Percentiles rank a stretch among this genome's conserved stretches.
Evolutionary conservation across 2,113 vertebrate genomes (phyloP).

Genomic region (Prunella himalayana): DNA sequence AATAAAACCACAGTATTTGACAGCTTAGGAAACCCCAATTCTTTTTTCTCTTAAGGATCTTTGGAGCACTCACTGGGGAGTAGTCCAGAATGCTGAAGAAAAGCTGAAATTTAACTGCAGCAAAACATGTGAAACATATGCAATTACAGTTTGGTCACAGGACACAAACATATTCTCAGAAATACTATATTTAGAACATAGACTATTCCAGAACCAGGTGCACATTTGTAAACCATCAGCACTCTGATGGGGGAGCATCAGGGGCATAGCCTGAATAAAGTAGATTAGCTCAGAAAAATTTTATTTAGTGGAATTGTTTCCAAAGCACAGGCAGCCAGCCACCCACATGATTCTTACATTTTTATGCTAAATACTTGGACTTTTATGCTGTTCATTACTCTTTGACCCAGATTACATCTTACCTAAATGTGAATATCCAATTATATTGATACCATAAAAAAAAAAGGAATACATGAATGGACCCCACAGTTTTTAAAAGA

Average conservation of each 20-base stretch:
- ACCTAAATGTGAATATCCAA: neutral
- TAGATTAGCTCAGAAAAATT: neutral
- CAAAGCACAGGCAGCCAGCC: neutral
- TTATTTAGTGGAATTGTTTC: neutral
- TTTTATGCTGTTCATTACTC: neutral
- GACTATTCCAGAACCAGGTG: neutral
- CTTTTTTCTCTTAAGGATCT: neutral
- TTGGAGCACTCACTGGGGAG: neutral
- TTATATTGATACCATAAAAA: neutral
- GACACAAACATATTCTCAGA: neutral
- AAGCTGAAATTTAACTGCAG: neutral
- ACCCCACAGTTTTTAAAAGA: neutral
- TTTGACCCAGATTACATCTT: neutral
- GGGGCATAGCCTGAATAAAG: neutral
- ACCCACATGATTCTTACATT: neutral
- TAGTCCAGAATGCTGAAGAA: neutral
- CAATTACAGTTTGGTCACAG: neutral
- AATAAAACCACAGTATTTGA: neutral
- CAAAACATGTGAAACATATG: neutral
- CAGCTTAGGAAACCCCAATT: neutral
- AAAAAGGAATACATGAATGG: neutral
- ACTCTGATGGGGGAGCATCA: no score
- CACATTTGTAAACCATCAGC: neutral
- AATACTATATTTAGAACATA: neutral
- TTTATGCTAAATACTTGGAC: neutral